Base-by-base conservation (phyloP, 2,888 invertebrate species). In the Sinhomidia bicolor region DNA sequence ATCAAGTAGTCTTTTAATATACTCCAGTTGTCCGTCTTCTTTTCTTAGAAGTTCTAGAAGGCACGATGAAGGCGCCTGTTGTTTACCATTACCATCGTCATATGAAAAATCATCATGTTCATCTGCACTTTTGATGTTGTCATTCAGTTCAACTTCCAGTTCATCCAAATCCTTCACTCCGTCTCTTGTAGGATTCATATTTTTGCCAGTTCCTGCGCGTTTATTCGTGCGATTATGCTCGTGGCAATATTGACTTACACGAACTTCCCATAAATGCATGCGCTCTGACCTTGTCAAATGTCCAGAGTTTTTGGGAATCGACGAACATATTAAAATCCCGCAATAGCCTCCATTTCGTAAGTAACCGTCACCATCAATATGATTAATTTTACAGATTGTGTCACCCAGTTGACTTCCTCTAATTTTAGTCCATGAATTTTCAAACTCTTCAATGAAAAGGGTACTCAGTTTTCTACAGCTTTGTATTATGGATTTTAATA, bases 381-480 rank as follows among this genome's bases (percentile, higher is more conserved):
- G 23, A 26, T 74, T 87, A 14, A 87, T 17, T 71, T 44, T 44
- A 14, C 51, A 9, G 20, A 87, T 0, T 32, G 0, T 12, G 0
- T 78, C 23, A 0, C 80, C 51, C 17, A 85, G 20, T n/a, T 54
- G 26, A 3, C 54, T 85, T 12, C 47, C 36, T 23, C 79, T 20
- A 0, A 79, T 12, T 20, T 29, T 85, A 4, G 79, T 85, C 85
- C 79, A 80, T 5, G 12, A 1, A 44, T 87, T 87, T 68, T 87
- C 74, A 26, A 87, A 80, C 44, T 87, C 86, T 44, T 87, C 86
- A 10, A 80, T 57, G 20, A 87, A 87, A 3, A 87, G 44, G 2
- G 74, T 74, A 29, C 81, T 74, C 7, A 87, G 29, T 57, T 87
- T 51, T 23, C 86, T 26, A 29, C 79, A 71, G 3, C 14, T 3